A percentile compares a stretch with the other conserved stretches of the same genome.
Conservation (phyloP, 2,888 invertebrate species). For the Branchinecta sandiegonensis region DNA sequence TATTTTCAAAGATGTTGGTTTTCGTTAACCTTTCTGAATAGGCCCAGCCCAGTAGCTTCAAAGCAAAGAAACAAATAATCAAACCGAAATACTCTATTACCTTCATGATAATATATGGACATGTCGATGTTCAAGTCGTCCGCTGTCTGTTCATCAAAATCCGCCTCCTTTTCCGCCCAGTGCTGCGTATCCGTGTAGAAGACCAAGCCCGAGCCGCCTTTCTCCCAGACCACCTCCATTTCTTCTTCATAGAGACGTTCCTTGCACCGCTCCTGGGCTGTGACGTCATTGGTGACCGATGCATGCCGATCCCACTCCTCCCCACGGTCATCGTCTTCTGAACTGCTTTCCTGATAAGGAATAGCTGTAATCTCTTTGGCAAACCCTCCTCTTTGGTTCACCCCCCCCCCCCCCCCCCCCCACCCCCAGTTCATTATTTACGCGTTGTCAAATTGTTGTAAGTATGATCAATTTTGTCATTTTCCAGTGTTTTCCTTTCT, state of each 20-base stretch:
- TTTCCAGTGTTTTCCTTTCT: too few relatives aligned
- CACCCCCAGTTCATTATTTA: too few relatives aligned
- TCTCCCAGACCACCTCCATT: conserved; percentile 42
- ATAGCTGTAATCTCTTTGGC: too few relatives aligned
- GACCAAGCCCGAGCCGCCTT: conserved; percentile 44
- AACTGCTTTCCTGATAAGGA: conserved; percentile 22
- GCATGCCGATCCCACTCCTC: conserved; percentile 43
- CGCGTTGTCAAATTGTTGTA: too few relatives aligned
- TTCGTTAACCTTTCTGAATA: too few relatives aligned
- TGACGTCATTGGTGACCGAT: conserved; percentile 39
- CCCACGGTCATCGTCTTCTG: conserved; percentile 35
- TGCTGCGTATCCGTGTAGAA: conserved; percentile 43
- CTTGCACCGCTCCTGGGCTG: conserved; percentile 36
- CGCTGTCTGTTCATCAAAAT: conserved; percentile 41
- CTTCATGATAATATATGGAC: conserved; percentile 38
- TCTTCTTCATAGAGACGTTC: conserved; percentile 37
- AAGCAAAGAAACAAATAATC: too few relatives aligned
- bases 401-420: too few relatives aligned
- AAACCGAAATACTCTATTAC: conserved; percentile 24
- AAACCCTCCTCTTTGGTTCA: too few relatives aligned
- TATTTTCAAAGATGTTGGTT: too few relatives aligned
- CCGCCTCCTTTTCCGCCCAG: conserved; percentile 39
- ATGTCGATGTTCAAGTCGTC: conserved; percentile 45
- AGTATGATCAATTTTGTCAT: too few relatives aligned
- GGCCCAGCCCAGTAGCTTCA: too few relatives aligned